phyloP scores from a whole-genome alignment of 2,797 vertebrate species.

The Notamacropus eugenii region DNA sequence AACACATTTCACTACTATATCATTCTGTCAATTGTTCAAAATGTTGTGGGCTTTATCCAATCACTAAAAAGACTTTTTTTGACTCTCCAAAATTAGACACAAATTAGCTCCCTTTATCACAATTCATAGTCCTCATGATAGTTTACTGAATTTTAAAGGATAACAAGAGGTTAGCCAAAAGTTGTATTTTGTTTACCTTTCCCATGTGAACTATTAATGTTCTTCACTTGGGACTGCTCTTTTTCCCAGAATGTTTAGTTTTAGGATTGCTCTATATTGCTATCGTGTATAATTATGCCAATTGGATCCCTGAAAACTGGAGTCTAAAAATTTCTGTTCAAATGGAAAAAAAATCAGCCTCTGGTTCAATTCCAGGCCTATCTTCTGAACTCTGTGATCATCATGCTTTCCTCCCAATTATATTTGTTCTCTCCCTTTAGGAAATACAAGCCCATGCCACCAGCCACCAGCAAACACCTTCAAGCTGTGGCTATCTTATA shows the following conservation, averaged over 20 bases:
- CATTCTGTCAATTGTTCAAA: not conserved
- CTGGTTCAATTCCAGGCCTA: conserved; percentile 25
- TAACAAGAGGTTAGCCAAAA: conserved; percentile 30
- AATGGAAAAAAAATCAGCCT: not conserved
- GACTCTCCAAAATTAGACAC: conserved; percentile 13
- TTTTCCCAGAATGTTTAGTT: conserved; percentile 13
- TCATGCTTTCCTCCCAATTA: conserved; percentile 17
- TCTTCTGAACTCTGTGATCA: conserved; percentile 21
- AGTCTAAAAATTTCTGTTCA: conserved; percentile 37
- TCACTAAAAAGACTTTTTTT: conserved; percentile 13
- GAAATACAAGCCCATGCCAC: conserved; percentile 17
- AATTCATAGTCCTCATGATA: not conserved
- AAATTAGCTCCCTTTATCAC: conserved; percentile 8
- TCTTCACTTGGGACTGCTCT: not conserved
- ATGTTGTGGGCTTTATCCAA: conserved; percentile 11
- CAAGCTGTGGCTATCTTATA: not conserved
- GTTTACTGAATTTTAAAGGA: not conserved
- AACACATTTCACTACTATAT: not conserved
- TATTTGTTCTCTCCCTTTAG: not conserved
- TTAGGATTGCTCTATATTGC: conserved; percentile 21
- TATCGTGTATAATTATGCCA: not conserved
- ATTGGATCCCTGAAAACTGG: conserved; percentile 10
- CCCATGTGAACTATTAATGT: not conserved
- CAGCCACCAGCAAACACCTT: not conserved
- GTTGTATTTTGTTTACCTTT: conserved; percentile 45